Base-by-base conservation (phyloP, 2,888 invertebrate genomes). In the Phyto melanocephala region DNA sequence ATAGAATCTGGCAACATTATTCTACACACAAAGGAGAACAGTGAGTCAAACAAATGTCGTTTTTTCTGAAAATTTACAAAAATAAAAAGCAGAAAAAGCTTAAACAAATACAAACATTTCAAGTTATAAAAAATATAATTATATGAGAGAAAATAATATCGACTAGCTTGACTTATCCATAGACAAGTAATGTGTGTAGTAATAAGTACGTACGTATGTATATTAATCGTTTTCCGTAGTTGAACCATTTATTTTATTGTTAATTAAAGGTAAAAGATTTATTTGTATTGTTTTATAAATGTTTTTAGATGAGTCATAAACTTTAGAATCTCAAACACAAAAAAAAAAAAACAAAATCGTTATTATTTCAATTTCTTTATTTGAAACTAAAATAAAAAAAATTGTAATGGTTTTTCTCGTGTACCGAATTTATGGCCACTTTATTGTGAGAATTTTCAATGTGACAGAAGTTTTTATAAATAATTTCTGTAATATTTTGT, bases 31-130 rank as follows among this genome's bases (percentile, higher is more conserved):
- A 28, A 65, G 47, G 72, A 72, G 35, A 50, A 22, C 35, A 58
- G 45, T 62, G 56, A 65, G 37, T 58, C 72, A 40, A 71, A 71
- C 71, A 76, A 82, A 79, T 67, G 65, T 78, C 52, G 76, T 75
- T 63, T 35, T 65, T 70, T 47, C 45, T 45, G 56, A 65, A 65
- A 62, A 68, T 78, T 81, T 78, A 62, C 81, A 74, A 81, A 78
- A 81, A 74, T 70, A 28, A 6, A 68, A 72, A 65, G 35, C 70
- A 33, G n/a, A 50, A 70, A 75, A 71, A 71, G 17, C 11, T 70
- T 20, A 67, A 58, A 52, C 24, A 47, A 65, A 17, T 15, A 5
- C 22, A 45, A 63, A 79, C 50, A 50, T 35, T 28, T 20, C 33
- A 65, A 50, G n/a, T n/a, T 15, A 33, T 33, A 15, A 50, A n/a